Evolutionary conservation across 2,888 invertebrate species (phyloP), one percentile per base, ranked within the genome.

Genomic region (Leptinotarsa peninsularis): DNA sequence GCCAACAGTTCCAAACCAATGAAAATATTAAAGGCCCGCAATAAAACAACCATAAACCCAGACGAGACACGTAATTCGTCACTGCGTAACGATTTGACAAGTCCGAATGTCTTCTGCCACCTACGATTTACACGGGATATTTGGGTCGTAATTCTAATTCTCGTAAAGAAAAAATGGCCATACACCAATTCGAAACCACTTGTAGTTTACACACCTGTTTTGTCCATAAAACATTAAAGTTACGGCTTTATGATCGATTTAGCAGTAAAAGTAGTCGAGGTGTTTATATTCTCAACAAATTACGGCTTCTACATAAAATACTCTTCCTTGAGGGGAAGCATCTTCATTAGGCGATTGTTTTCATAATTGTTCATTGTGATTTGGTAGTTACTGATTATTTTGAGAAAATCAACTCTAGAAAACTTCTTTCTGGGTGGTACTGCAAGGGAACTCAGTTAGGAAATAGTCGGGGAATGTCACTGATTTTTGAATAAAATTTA

Each of bases 271-370:
- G 83, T 85, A 84, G 84, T 82, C 82, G 84, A 86, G 86, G 87
- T 87, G 87, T 87, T 87, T 87, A 86, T 87, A 86, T 86, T 86
- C 87, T 86, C 85, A 87, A 87, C 86, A 87, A 87, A 87, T 87
- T 86, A 85, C 81, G 77, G 82, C 83, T 82, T 82, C 84, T 82
- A 81, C 83, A 81, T 83, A 81, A 84, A 58, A 56, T 58, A 49
- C 58, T 58, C 23, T 58, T 70, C 58, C 18, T 23, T 5, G 54
- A 52, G 21, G 68, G 15, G 43, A 49, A 50, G 17, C 23, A 21
- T 68, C 58, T 23, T 27, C 68, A 68, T 23, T 54, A 52, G 21
- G 54, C 15, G 58, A 58, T 58, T 21, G 58, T 58, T 58, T 58
- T 58, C 23, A 21, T 23, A 23, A 58, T 58, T 58, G 21, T 23